Base-by-base conservation (phyloP, 2,888 invertebrate genomes). In the Tubiluchus corallicola region DNA sequence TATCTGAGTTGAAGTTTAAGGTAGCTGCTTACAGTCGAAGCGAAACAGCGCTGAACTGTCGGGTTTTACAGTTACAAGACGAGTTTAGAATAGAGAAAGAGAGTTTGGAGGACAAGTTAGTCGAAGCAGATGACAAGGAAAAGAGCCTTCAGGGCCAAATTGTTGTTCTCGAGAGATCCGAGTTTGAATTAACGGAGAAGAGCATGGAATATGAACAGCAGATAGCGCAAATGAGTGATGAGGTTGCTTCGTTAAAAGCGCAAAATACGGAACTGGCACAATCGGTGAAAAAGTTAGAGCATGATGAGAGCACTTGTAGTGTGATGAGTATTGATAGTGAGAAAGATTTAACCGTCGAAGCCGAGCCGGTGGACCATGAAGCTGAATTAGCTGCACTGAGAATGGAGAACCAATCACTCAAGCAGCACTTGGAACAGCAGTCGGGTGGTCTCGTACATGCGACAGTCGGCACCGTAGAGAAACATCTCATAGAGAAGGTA, bases 171-270 rank as follows among this genome's bases (percentile, higher is more conserved):
- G 29, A 29, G 29, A 29, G 29, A n/a, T 9, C 9, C 29, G 29
- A 29, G 29, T 29, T 29, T 29, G 29, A 29, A n/a, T n/a, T 29
- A n/a, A 29, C 29, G 29, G 29, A 29, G 29, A 9, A 29, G n/a
- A n/a, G 9, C 9, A 29, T n/a, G 9, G 29, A 29, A n/a, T n/a
- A 9, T 9, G 29, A 29, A n/a, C 29, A 9, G 9, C 9, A 29
- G n/a, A 29, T 29, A 9, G 29, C 29, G 29, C 29, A 29, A n/a
- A 29, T n/a, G 29, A 29, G n/a, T 9, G 29, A 29, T 9, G 29
- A 9, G n/a, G 29, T n/a, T 9, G 29, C 9, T 9, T 9, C 9
- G 9, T n/a, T n/a, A n/a, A n/a, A n/a, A n/a, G n/a, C n/a, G n/a
- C n/a, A n/a, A n/a, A n/a, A n/a, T n/a, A n/a, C n/a, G n/a, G n/a